A percentile compares a stretch with the other conserved stretches of the same genome.
phyloP scores from a whole-genome alignment of 2,888 invertebrate genomes.

The Sarcophaga variegata region DNA sequence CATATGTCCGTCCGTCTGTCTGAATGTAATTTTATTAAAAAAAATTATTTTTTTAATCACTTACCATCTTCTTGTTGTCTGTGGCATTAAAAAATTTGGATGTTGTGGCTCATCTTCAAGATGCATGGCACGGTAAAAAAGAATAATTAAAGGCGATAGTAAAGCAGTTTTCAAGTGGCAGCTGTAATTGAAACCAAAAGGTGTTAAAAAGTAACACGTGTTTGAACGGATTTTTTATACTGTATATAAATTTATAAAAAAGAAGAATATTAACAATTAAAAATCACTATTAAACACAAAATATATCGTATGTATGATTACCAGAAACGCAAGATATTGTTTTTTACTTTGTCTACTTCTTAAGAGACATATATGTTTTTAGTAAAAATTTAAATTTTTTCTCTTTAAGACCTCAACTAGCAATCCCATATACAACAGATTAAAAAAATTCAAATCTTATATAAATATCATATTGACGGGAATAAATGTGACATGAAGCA shows the following conservation, averaged over 20 bases:
- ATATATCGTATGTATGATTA: conserved; percentile 15
- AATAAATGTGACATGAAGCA: too few species aligned
- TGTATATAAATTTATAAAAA: conserved; percentile 40
- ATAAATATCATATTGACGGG: too few species aligned
- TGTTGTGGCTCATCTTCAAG: conserved; percentile 31
- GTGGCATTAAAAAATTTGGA: conserved; percentile 20
- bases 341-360: conserved; percentile 1
- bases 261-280: conserved; percentile 1
- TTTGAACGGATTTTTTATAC: conserved; percentile 48
- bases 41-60: conserved; percentile 28
- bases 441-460: too few species aligned
- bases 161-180: conserved; percentile 35
- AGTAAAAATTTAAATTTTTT: not conserved
- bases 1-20: not conserved
- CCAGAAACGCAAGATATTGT: conserved; percentile 26
- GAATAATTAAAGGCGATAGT: not conserved
- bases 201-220: conserved; percentile 66
- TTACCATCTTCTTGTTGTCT: conserved; percentile 25
- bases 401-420: too few species aligned
- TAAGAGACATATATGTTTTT: not conserved
- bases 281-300: conserved; percentile 43
- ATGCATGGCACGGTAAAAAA: conserved; percentile 15
- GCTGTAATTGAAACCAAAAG: conserved; percentile 65
- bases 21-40: conserved; percentile 16
- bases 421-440: too few species aligned